A percentile compares a stretch with the other conserved stretches of the same genome.
These are phyloP conservation scores for Rhinoraja longicauda DNA, from an alignment of 2,797 vertebrate genomes.

Conservation along the genomic window DNA sequence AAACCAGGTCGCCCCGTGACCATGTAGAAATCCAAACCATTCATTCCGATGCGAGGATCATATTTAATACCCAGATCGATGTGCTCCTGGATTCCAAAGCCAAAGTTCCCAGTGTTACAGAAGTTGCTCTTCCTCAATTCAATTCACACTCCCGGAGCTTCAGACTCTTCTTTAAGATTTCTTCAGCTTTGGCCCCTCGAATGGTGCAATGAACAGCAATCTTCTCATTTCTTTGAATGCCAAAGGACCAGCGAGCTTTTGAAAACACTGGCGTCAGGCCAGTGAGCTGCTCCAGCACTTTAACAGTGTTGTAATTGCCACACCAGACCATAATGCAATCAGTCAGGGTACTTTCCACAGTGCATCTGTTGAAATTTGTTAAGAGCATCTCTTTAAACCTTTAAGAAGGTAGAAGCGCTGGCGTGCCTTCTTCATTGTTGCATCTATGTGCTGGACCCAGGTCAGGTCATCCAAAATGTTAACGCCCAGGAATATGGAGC, in stretches of 20 bases:
- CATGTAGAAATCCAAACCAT: slow-evolving; percentile 97
- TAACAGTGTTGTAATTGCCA: too few relatives aligned
- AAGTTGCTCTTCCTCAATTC: slow-evolving; percentile 98
- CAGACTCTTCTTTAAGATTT: slow-evolving; percentile 93
- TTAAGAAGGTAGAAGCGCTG: too few relatives aligned
- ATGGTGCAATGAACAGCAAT: slow-evolving; percentile 98
- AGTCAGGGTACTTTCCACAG: too few relatives aligned
- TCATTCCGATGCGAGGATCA: slow-evolving; percentile 96
- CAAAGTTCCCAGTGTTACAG: slow-evolving; percentile 95
- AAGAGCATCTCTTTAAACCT: too few relatives aligned
- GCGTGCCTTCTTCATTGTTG: too few relatives aligned
- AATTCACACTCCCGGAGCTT: slow-evolving; percentile 98
- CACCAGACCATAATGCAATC: too few relatives aligned
- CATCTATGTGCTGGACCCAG: too few relatives aligned
- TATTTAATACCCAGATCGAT: slow-evolving; percentile 98
- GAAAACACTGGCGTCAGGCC: too few relatives aligned
- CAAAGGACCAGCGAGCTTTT: slow-evolving; percentile 80
- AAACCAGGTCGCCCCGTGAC: slow-evolving; percentile 30
- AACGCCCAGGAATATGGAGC: too few relatives aligned
- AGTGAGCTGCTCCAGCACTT: too few relatives aligned
- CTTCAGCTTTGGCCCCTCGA: slow-evolving; percentile 94
- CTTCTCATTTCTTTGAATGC: slow-evolving; percentile 98
- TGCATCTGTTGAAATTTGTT: too few relatives aligned
- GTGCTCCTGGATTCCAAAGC: slow-evolving; percentile 98
- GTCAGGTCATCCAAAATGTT: too few relatives aligned